phyloP scores from a whole-genome alignment of 2,888 invertebrate species.

The Amorpha juglandis region DNA sequence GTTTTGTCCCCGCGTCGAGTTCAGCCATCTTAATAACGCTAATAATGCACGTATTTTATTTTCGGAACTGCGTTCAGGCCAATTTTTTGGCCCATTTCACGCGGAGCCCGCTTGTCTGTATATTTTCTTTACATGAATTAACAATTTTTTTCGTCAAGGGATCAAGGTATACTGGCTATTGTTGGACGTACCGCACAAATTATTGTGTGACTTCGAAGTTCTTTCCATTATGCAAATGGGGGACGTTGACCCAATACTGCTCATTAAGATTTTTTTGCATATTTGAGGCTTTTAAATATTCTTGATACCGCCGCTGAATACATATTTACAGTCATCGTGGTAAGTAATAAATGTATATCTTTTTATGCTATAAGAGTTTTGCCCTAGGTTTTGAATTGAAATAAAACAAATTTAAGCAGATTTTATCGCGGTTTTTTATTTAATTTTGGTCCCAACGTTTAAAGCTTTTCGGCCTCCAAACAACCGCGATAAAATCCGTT shows the following conservation, averaged over 20 bases:
- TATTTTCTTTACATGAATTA: slow-evolving; percentile 29
- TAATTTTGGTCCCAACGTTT: too few relatives aligned
- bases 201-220: slow-evolving; percentile 31
- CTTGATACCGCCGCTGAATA: background rate
- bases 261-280: slow-evolving; percentile 43
- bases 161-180: background rate
- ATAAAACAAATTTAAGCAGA: too few relatives aligned
- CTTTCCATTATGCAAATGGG: slow-evolving; percentile 30
- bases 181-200: background rate
- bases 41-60: slow-evolving; percentile 57
- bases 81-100: slow-evolving; percentile 46
- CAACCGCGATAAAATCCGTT: too few relatives aligned
- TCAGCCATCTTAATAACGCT: slow-evolving; percentile 55
- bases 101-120: slow-evolving; percentile 38
- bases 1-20: slow-evolving; percentile 43
- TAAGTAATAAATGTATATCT: too few relatives aligned
- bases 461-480: too few relatives aligned
- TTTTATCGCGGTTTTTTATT: too few relatives aligned
- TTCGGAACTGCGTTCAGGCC: slow-evolving; percentile 51
- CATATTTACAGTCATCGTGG: too few relatives aligned
- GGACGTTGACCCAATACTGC: slow-evolving; percentile 50
- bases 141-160: slow-evolving; percentile 2
- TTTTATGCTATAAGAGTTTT: too few relatives aligned
- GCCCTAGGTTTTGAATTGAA: too few relatives aligned
- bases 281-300: background rate